Conservation (phyloP, 92 coral and sea anemone genomes). For the Actinernus sp. region DNA sequence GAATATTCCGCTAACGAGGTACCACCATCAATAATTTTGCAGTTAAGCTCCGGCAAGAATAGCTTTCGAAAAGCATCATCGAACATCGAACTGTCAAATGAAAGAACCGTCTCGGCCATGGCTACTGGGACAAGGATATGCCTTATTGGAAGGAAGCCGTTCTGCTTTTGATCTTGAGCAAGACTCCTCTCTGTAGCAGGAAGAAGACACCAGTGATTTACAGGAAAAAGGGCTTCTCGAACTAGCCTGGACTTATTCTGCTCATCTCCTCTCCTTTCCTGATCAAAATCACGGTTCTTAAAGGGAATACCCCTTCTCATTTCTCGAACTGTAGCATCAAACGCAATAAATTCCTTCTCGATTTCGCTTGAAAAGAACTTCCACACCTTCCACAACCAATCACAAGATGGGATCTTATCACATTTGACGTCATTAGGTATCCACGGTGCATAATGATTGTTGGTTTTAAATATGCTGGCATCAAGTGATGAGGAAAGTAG, state of each 20-base stretch:
- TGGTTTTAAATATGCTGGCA: not conserved
- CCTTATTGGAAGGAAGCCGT: too few species aligned
- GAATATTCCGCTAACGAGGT: too few species aligned
- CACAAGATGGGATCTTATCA: too few species aligned
- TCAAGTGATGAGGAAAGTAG: too few species aligned
- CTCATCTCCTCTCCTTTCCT: conserved; percentile 1
- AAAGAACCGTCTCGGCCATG: conserved; percentile 20
- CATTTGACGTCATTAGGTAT: not conserved
- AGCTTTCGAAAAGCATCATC: too few species aligned
- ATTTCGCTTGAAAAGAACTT: conserved; percentile 13
- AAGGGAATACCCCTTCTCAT: not conserved
- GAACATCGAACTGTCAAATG: not conserved
- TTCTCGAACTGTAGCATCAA: not conserved
- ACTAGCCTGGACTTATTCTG: not conserved
- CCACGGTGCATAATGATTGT: conserved; percentile 20
- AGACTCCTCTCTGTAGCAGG: conserved; percentile 40
- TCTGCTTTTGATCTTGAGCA: not conserved
- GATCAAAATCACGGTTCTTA: not conserved
- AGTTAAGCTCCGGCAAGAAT: too few species aligned
- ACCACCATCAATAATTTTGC: too few species aligned
- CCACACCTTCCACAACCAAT: conserved; percentile 59
- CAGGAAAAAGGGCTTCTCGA: too few species aligned
- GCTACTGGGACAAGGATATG: conserved; percentile 48
- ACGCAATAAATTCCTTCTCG: not conserved
- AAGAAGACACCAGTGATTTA: conserved; percentile 60